A percentile compares a stretch with the other conserved stretches of the same genome.
These are phyloP conservation scores for Thymelicus acteon DNA, from an alignment of 2,888 invertebrate genomes.

Conservation along the genomic window DNA sequence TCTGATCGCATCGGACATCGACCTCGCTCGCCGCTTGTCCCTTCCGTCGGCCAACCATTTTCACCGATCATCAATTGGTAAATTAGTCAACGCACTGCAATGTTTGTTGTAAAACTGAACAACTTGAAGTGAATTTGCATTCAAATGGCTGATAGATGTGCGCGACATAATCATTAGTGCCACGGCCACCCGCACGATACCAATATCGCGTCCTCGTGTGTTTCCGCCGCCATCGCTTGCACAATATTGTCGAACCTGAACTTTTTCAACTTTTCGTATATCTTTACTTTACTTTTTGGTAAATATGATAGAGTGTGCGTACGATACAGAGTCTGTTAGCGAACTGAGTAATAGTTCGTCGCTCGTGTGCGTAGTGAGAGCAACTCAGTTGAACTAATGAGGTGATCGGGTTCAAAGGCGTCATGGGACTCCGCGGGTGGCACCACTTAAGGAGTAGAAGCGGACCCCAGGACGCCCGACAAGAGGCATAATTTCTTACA, in stretches of 20 bases:
- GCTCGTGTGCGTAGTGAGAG: slow-evolving; percentile 67
- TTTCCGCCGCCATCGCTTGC: slow-evolving; percentile 76
- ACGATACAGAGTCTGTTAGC: slow-evolving; percentile 69
- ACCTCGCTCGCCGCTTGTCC: slow-evolving; percentile 76
- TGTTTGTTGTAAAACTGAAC: slow-evolving; percentile 62
- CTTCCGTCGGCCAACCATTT: slow-evolving; percentile 73
- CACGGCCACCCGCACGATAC: slow-evolving; percentile 82
- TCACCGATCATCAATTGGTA: slow-evolving; percentile 42
- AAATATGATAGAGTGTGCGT: slow-evolving; percentile 57
- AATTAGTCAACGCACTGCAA: slow-evolving; percentile 50
- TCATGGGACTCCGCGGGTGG: slow-evolving; percentile 68
- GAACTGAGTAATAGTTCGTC: slow-evolving; percentile 71
- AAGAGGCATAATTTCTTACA: slow-evolving; percentile 30
- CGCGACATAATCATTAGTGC: slow-evolving; percentile 72
- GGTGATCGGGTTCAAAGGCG: slow-evolving; percentile 80
- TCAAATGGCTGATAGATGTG: slow-evolving; percentile 71
- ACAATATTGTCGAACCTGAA: slow-evolving; percentile 56
- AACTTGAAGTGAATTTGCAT: slow-evolving; percentile 74
- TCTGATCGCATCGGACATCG: slow-evolving; percentile 81
- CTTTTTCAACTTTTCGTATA: slow-evolving; percentile 51
- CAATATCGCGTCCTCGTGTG: slow-evolving; percentile 72
- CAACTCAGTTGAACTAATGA: slow-evolving; percentile 78
- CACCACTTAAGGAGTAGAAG: slow-evolving; percentile 61
- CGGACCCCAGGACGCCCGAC: slow-evolving; percentile 42
- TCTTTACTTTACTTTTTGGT: slow-evolving; percentile 44